Conservation (phyloP, 2,113 vertebrate species). For the Pedionomus torquatus region DNA sequence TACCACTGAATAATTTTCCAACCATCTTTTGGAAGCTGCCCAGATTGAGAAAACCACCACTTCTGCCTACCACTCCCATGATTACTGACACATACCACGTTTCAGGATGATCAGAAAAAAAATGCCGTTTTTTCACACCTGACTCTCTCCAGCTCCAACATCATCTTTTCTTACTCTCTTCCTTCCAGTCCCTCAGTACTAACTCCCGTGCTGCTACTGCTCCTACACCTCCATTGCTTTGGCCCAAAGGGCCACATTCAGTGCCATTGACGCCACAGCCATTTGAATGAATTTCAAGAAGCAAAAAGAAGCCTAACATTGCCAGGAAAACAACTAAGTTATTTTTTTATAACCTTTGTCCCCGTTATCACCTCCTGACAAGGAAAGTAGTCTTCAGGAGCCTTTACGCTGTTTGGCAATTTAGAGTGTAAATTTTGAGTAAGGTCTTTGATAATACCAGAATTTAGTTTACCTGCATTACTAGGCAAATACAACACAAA, state of each 20-base stretch:
- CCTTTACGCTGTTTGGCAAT: not conserved
- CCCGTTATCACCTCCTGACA: not conserved
- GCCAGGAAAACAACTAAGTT: not conserved
- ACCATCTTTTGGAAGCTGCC: not conserved
- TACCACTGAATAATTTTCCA: slow-evolving; percentile 3
- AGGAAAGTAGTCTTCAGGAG: not conserved
- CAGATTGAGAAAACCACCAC: not conserved
- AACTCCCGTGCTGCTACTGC: not conserved
- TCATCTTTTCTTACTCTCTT: not conserved
- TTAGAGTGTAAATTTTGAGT: not conserved
- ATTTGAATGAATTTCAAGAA: not conserved
- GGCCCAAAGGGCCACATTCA: not conserved
- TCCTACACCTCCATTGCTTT: not conserved
- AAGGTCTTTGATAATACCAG: not conserved
- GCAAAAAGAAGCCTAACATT: not conserved
- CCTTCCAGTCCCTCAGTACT: not conserved
- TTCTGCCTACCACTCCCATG: not conserved
- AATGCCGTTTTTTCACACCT: not conserved
- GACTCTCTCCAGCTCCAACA: not conserved
- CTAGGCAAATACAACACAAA: not conserved
- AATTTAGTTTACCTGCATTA: not conserved
- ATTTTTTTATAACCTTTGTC: not conserved
- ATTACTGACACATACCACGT: not conserved
- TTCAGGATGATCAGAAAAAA: not conserved
- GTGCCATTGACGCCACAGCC: not conserved